Base-by-base conservation (phyloP, 2,113 vertebrate species). In the Taurulus bubalis region DNA sequence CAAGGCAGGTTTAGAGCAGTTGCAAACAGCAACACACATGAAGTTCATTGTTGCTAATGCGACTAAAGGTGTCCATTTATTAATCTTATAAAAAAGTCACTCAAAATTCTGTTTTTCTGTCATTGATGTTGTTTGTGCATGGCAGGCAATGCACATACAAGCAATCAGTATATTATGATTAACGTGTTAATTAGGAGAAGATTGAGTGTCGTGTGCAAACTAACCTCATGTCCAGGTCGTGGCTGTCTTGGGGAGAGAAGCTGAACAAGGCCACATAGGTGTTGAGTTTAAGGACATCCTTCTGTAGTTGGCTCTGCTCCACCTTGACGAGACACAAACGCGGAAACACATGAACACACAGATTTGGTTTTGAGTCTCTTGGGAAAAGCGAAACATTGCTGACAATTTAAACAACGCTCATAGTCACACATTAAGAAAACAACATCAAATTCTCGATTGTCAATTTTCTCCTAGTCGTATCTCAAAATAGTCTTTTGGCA, bases 211-310 rank as follows among this genome's bases (percentile, higher is more conserved):
- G 24, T 66, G 59, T 30, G 49, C 32, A 42, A n/a, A 85, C 91
- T 83, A 87, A 98, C 98, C 96, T 98, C 96, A 99, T 96, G 93
- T 98, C 97, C 94, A 99, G 95, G 90, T 99, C 98, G 86, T 98
- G 96, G 75, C 93, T 96, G 79, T 98, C 97, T 87, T 99, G 98
- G 75, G 97, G 95, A 70, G 93, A 93, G 94, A 97, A 99, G 93
- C 94, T 97, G 94, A 96, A 97, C 96, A 99, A 97, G 95, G 98
- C 98, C 95, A 99, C 97, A 11, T 96, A 99, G 89, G 96, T 97
- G 94, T 96, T 96, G 89, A 96, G 94, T 88, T 96, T 95, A 79
- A 96, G 92, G 62, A 94, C 70, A 74, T 96, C 97, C 94, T 95
- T 96, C 90, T 93, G 93, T 14, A 94, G 66, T 36, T 90, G 84